Percentiles rank a stretch among this genome's conserved stretches.
phyloP scores from a whole-genome alignment of 2,888 invertebrate species.

The Chaetogeoica ovagalla region DNA sequence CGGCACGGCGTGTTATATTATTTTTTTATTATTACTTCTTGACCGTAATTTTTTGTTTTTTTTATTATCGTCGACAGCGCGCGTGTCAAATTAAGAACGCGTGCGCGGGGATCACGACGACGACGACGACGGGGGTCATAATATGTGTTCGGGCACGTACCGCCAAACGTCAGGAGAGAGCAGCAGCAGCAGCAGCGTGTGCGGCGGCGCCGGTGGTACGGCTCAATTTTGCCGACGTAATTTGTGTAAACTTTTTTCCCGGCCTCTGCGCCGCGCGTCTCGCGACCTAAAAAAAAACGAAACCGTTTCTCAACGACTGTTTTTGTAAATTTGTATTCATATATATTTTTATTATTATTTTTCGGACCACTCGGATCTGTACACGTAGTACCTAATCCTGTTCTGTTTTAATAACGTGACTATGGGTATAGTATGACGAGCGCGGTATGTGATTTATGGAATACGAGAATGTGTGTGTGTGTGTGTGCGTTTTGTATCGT shows the following conservation, averaged over 20 bases:
- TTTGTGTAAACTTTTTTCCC: conserved; percentile 30
- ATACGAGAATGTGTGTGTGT: not conserved
- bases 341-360: conserved; percentile 32
- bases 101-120: conserved; percentile 6
- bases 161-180: too few relatives aligned
- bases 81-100: not conserved
- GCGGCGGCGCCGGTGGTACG: not conserved
- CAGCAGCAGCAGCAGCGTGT: too few relatives aligned
- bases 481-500: conserved; percentile 15
- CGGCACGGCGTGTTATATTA: too few relatives aligned
- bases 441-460: too few relatives aligned
- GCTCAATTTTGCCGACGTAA: conserved; percentile 31
- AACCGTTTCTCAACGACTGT: conserved; percentile 18
- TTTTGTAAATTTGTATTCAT: too few relatives aligned
- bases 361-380: not conserved
- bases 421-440: too few relatives aligned
- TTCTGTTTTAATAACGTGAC: too few relatives aligned
- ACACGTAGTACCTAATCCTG: not conserved
- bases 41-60: conserved; percentile 8
- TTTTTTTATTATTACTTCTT: not conserved
- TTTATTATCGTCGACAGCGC: not conserved
- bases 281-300: conserved; percentile 42
- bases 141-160: conserved; percentile 19
- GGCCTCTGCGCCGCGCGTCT: conserved; percentile 2
- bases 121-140: too few relatives aligned